Evolutionary conservation across 2,113 vertebrate species (phyloP).

Genomic region (Gobius niger): DNA sequence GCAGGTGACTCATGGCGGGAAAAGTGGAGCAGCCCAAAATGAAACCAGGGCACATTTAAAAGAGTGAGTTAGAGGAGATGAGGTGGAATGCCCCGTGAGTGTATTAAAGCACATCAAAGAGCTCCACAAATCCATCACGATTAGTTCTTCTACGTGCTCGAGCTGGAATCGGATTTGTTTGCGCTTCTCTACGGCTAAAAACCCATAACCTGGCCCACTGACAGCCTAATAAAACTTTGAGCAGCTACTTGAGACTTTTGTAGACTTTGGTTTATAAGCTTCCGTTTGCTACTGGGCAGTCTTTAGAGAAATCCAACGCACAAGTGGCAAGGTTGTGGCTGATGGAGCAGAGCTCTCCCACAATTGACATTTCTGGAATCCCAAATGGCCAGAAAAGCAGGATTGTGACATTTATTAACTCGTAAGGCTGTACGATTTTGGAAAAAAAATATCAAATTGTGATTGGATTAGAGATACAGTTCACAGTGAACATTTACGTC

Average conservation of each 20-base stretch:
- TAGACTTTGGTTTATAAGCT: slow-evolving; percentile 18
- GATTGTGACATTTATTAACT: too few species aligned
- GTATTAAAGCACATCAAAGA: slow-evolving; percentile 59
- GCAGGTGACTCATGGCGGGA: slow-evolving; percentile 30
- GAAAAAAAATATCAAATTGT: too few species aligned
- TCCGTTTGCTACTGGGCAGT: not conserved
- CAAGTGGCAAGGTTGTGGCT: not conserved
- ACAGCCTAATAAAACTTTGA: slow-evolving; percentile 29
- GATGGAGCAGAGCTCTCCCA: not conserved
- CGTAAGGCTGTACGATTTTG: too few species aligned
- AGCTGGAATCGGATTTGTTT: slow-evolving; percentile 51
- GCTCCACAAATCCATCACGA: slow-evolving; percentile 49
- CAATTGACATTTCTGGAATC: not conserved
- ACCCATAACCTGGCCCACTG: slow-evolving; percentile 39
- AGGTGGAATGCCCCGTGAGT: slow-evolving; percentile 49
- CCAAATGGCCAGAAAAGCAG: too few species aligned
- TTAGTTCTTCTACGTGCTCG: slow-evolving; percentile 27
- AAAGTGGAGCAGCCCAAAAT: slow-evolving; percentile 37
- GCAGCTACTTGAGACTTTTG: slow-evolving; percentile 10
- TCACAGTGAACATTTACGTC: too few species aligned
- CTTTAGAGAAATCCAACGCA: slow-evolving; percentile 10
- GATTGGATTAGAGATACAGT: too few species aligned
- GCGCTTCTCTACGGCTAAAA: slow-evolving; percentile 32
- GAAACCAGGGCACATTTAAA: slow-evolving; percentile 34
- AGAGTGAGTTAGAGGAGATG: slow-evolving; percentile 33